These are phyloP conservation scores for Artibeus lituratus DNA, from an alignment of 2,797 vertebrate species.

Conservation along the genomic window DNA sequence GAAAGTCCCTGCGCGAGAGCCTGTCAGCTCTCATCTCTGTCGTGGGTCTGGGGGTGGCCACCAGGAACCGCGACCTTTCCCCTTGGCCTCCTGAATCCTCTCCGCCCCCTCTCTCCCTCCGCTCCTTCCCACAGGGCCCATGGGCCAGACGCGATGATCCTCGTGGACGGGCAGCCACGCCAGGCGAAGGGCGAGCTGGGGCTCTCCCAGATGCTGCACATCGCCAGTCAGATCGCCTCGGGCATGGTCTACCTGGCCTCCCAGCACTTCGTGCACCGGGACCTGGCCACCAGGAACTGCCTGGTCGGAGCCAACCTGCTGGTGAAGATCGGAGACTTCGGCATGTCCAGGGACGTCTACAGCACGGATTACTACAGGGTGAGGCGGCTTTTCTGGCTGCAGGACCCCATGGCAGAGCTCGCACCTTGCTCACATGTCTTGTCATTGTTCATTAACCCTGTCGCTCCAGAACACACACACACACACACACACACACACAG, in stretches of 20 bases:
- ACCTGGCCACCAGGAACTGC: slow-evolving; percentile 98
- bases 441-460: slow-evolving; percentile 50
- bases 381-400: slow-evolving; percentile 76
- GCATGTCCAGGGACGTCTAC: slow-evolving; percentile 99
- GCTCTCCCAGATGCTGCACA: slow-evolving; percentile 98
- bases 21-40: background rate
- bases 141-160: slow-evolving; percentile 96
- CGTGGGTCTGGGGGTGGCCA: background rate
- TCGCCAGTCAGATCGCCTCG: slow-evolving; percentile 95
- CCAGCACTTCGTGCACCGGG: slow-evolving; percentile 98
- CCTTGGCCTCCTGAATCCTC: slow-evolving; percentile 40
- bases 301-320: slow-evolving; percentile 96
- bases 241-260: slow-evolving; percentile 98
- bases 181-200: slow-evolving; percentile 96
- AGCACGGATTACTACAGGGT: slow-evolving; percentile 99
- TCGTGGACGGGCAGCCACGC: slow-evolving; percentile 96
- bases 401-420: slow-evolving; percentile 28
- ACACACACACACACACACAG: background rate
- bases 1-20: too few species aligned
- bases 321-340: slow-evolving; percentile 99
- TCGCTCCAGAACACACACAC: background rate
- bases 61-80: background rate
- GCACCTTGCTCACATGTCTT: slow-evolving; percentile 43
- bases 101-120: background rate
- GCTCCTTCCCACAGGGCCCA: slow-evolving; percentile 88